A percentile compares a stretch with the other conserved stretches of the same genome.
These are phyloP conservation scores for Leucoraja erinaceus DNA, from an alignment of 2,113 vertebrate species.

Conservation along the genomic window DNA sequence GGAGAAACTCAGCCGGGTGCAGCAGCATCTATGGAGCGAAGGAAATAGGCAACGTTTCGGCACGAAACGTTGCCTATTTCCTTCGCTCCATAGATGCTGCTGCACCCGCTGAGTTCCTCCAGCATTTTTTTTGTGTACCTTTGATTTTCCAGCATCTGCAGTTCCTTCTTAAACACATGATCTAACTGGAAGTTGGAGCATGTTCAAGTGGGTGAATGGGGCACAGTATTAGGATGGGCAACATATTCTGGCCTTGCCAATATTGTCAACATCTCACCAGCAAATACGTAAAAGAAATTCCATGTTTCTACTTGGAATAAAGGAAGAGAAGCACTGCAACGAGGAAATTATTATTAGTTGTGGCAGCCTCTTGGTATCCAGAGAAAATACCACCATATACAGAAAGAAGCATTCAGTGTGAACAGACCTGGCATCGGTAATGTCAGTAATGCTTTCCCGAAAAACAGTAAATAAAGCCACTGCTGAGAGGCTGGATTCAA, in stretches of 20 bases:
- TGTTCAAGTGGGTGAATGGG: background rate
- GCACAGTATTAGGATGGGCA: no score
- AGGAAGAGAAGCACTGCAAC: background rate
- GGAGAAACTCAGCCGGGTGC: no score
- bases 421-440: background rate
- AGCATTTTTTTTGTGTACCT: no score
- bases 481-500: constrained; percentile 15
- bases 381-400: background rate
- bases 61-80: no score
- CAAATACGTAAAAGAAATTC: background rate
- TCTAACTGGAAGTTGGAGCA: background rate
- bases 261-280: no score
- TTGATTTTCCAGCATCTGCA: no score
- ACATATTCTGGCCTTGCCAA: no score
- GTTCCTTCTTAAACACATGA: no score
- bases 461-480: constrained; percentile 3
- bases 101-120: no score
- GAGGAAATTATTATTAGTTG: background rate
- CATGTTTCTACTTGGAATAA: background rate
- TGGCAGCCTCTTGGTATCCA: background rate
- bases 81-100: no score
- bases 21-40: no score
- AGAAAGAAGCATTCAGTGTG: background rate
- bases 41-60: no score
- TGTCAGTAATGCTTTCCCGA: constrained; percentile 9